A percentile compares a stretch with the other conserved stretches of the same genome.
These are phyloP conservation scores for Upupa epops DNA, from an alignment of 2,113 vertebrate genomes.

Conservation along the genomic window DNA sequence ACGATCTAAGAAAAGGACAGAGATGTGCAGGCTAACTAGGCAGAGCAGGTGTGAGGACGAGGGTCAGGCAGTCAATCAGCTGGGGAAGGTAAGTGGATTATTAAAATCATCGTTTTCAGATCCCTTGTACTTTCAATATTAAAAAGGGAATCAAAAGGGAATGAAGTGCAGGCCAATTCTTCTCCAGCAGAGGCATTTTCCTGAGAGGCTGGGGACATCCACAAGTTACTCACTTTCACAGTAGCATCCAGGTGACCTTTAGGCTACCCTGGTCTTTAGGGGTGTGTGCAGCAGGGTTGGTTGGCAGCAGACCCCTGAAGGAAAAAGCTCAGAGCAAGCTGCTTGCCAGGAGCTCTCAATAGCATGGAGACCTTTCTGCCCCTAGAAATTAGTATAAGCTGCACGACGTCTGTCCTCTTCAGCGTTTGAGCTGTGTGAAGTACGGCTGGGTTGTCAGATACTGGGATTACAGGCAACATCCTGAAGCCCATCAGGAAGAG, in stretches of 20 bases:
- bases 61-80: not conserved
- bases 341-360: not conserved
- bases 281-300: not conserved
- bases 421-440: not conserved
- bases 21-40: not conserved
- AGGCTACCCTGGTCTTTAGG: not conserved
- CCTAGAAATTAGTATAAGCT: not conserved
- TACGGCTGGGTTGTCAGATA: not conserved
- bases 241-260: not conserved
- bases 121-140: not conserved
- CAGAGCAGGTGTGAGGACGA: not conserved
- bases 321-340: not conserved
- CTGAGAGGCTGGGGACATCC: not conserved
- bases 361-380: not conserved
- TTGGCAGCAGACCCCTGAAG: not conserved
- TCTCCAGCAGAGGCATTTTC: not conserved
- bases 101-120: not conserved
- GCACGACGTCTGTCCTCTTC: not conserved
- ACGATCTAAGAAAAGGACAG: not conserved
- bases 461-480: not conserved
- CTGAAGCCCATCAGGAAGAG: not conserved
- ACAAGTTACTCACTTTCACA: not conserved
- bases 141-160: not conserved
- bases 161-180: not conserved
- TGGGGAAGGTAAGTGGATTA: accelerated